Percentiles rank a stretch among this genome's conserved stretches.
Conservation (phyloP, 2,888 invertebrate species). For the Nasonia oneida region DNA sequence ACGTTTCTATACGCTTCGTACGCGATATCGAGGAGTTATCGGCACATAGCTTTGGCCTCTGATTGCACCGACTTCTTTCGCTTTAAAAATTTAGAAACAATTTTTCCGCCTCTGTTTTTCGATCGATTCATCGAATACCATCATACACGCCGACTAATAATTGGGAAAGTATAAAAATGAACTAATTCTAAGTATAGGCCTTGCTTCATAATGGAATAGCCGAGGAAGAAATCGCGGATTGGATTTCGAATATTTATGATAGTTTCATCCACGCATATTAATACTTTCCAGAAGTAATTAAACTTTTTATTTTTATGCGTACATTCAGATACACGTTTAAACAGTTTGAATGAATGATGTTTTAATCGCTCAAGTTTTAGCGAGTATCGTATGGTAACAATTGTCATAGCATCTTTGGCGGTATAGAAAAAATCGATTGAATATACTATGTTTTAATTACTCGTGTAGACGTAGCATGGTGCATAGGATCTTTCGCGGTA, state of each 20-base stretch:
- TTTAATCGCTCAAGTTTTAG: slow-evolving; percentile 52
- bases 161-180: neutral
- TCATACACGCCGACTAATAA: neutral
- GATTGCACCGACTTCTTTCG: neutral
- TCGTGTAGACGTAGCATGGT: too few species aligned
- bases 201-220: neutral
- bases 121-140: neutral
- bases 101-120: neutral
- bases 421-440: neutral
- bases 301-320: slow-evolving; percentile 14
- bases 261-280: slow-evolving; percentile 33
- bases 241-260: neutral
- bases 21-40: neutral
- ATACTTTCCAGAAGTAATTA: slow-evolving; percentile 36
- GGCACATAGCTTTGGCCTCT: slow-evolving; percentile 4
- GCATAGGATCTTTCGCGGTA: too few species aligned
- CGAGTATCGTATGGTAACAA: neutral
- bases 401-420: neutral
- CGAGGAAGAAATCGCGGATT: neutral
- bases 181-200: neutral
- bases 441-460: too few species aligned
- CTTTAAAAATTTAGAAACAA: neutral
- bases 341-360: slow-evolving; percentile 36
- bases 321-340: slow-evolving; percentile 47
- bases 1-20: neutral